phyloP scores from a whole-genome alignment of 1,140 invertebrate genomes.

The Cyphomyrmex costatus region DNA sequence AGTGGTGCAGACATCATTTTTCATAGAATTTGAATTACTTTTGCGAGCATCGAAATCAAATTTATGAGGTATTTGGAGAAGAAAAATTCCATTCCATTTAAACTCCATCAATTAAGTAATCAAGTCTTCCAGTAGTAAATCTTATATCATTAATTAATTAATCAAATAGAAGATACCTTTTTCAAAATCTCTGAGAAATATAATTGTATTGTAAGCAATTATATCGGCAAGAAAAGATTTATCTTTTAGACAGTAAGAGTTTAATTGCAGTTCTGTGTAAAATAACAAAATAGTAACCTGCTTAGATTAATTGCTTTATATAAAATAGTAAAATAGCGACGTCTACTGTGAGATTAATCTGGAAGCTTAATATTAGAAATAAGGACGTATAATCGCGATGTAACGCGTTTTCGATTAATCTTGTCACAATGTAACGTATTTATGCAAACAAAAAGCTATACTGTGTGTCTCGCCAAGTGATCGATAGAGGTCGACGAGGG shows the following conservation, averaged over 20 bases:
- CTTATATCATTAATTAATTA: neutral
- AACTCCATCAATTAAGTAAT: neutral
- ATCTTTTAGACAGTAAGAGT: neutral
- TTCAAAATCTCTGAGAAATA: neutral
- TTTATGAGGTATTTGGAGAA: conserved; percentile 1
- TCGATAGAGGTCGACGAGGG: neutral
- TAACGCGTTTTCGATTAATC: neutral
- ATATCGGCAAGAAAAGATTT: neutral
- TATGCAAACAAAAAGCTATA: conserved; percentile 1
- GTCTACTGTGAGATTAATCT: neutral
- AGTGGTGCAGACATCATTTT: neutral
- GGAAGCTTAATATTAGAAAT: conserved; percentile 6
- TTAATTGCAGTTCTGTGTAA: neutral
- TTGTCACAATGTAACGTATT: neutral
- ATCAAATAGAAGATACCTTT: neutral
- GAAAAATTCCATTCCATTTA: neutral
- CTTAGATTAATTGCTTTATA: neutral
- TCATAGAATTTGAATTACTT: neutral
- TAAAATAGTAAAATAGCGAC: neutral
- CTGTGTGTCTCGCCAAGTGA: neutral
- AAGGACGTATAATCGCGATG: neutral
- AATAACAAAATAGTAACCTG: neutral
- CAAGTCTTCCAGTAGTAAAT: neutral
- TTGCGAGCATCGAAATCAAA: neutral
- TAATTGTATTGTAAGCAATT: neutral